Base-by-base conservation (phyloP, 1,140 invertebrate species). In the Polyergus mexicanus region DNA sequence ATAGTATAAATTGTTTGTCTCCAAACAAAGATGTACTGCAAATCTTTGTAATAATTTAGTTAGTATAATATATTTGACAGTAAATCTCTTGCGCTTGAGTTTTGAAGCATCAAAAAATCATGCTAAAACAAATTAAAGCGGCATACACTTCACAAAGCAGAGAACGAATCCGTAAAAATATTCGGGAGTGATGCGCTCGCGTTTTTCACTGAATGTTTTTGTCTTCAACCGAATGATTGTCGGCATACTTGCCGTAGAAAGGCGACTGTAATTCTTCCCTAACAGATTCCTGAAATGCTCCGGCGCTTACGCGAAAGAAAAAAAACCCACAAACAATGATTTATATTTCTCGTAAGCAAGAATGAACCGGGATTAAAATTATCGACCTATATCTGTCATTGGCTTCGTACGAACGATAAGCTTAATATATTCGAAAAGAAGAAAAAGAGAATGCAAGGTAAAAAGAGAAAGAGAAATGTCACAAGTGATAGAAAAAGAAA, bases 121-220 rank as follows among this genome's bases (percentile, higher is more conserved):
- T 13, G 25, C 3, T 28, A 72, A 10, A 44, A 83, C 25, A 74
- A 83, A 83, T 83, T 83, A 83, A 74, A 74, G 25, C 54, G 28
- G 28, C 38, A 25, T 74, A n/a, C 13, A 62, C 44, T 74, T 83
- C 8, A 25, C 19, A 10, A 69, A 56, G n/a, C 5, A n/a, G 13
- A 72, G 38, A 28, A 47, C 19, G n/a, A n/a, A 74, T 62, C 41
- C 19, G 13, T 83, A 83, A 83, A 62, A 83, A 83, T 83, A 74
- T 83, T 83, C 19, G 19, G 11, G 16, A 22, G 4, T 83, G 78
- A 72, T 72, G 78, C 41, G 68, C 54, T 83, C 78, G 56, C 68
- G 56, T 83, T 83, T 83, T 83, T 74, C 41, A 74, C 56, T 35
- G 44, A 19, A 74, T 72, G 54, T 83, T 83, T 83, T 83, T 83